Evolutionary conservation across 1,140 invertebrate species (phyloP), one percentile per base, ranked within the genome.

Genomic region (Drosophila bocqueti): DNA sequence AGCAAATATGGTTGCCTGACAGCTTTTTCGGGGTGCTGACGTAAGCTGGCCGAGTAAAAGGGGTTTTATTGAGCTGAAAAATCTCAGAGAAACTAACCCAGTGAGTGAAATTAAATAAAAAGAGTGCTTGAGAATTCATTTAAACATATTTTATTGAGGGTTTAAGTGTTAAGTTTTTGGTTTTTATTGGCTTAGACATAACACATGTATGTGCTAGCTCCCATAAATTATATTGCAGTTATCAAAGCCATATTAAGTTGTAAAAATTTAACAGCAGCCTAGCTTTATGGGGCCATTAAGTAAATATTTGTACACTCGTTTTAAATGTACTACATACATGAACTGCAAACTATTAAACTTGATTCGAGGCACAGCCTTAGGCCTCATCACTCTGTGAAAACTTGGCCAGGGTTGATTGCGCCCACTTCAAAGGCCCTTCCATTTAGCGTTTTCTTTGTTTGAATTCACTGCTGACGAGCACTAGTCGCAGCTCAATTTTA

Each of bases 391-490:
- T 49, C 10, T 49, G n/a, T 34, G n/a, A 15, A 36, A 26, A 47
- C 43, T 71, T 31, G 65, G 68, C 43, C 68, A 71, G 65, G 69
- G 66, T 38, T 59, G 50, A 47, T 18, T 40, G 46, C 38, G 45
- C 66, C 45, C 29, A 38, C 54, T 61, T 72, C 31, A 38, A 73
- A 24, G 47, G 42, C 65, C 55, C 43, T 69, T 69, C 43, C 49
- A 36, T n/a, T 60, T 60, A 9, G 34, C 54, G 68, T 73, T 61
- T 60, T 38, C 71, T 52, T 74, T 74, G 71, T 74, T 74, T 61
- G 55, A 61, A 73, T 31, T 73, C 71, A 31, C 68, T 43, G 24
- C 50, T 40, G 13, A 60, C 67, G 36, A 49, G 52, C 10, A 29
- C 16, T 36, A 9, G 18, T 46, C 18, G 43, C 36, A 31, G 66